Evolutionary conservation across 2,113 vertebrate species (phyloP).

Genomic region (Tor tambroides): DNA sequence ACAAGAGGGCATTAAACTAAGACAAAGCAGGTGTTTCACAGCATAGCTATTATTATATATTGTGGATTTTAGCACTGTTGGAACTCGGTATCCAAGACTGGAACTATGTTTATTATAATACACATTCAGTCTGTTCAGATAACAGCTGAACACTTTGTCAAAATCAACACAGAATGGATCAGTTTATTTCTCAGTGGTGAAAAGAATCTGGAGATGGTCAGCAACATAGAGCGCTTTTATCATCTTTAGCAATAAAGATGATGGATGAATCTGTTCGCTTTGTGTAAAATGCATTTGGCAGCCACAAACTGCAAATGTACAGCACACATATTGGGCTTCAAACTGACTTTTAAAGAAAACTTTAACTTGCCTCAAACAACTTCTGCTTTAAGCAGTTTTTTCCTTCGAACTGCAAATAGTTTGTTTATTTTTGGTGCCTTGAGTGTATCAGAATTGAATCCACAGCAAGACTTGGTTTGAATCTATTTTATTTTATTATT

Average conservation of each 20-base stretch:
- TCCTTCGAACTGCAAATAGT: neutral
- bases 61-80: neutral
- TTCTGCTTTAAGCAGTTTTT: slow-evolving; percentile 7
- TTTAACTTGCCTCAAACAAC: neutral
- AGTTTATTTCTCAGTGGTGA: neutral
- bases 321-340: neutral
- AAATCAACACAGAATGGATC: neutral
- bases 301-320: neutral
- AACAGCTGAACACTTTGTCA: neutral
- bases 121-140: neutral
- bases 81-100: neutral
- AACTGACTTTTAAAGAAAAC: neutral
- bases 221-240: neutral
- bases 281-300: neutral
- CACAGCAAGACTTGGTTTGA: neutral
- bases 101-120: neutral
- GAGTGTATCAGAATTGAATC: neutral
- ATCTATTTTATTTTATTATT: neutral
- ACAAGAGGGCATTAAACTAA: neutral
- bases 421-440: neutral
- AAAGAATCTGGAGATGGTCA: neutral
- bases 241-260: slow-evolving; percentile 13
- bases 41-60: neutral
- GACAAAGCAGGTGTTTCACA: neutral
- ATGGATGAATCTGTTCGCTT: slow-evolving; percentile 10